Conservation (phyloP, 2,888 invertebrate species). For the Erannis defoliaria region DNA sequence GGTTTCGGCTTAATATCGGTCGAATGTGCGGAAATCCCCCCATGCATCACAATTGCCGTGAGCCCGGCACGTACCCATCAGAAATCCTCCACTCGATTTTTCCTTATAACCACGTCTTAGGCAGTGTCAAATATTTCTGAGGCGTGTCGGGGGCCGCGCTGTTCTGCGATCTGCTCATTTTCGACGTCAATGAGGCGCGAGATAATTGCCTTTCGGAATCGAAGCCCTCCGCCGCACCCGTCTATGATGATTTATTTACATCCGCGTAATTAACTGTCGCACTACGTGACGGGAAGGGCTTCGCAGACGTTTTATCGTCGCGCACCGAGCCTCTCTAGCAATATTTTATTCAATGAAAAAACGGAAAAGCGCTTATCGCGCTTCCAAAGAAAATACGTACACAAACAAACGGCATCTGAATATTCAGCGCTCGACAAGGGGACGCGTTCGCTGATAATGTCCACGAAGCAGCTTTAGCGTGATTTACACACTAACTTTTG, state of each 20-base stretch:
- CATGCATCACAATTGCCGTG: constrained; percentile 76
- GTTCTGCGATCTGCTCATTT: constrained; percentile 73
- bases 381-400: constrained; percentile 77
- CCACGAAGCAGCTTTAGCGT: constrained; percentile 69
- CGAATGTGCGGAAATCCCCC: constrained; percentile 75
- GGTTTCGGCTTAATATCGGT: constrained; percentile 69
- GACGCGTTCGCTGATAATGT: constrained; percentile 77
- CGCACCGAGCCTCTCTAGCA: constrained; percentile 70
- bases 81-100: constrained; percentile 73
- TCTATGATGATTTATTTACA: constrained; percentile 86
- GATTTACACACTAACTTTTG: constrained; percentile 74
- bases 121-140: constrained; percentile 75
- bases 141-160: constrained; percentile 61
- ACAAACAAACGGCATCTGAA: constrained; percentile 82
- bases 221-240: constrained; percentile 78
- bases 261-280: constrained; percentile 86
- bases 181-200: constrained; percentile 83
- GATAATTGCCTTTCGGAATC: constrained; percentile 84
- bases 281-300: constrained; percentile 84
- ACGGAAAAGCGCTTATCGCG: constrained; percentile 78
- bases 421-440: constrained; percentile 76
- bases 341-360: constrained; percentile 81
- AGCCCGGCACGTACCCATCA: constrained; percentile 74
- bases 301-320: constrained; percentile 79
- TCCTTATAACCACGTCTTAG: constrained; percentile 75